Base-by-base conservation (phyloP, 2,113 vertebrate genomes). In the Alexandromys fortis region DNA sequence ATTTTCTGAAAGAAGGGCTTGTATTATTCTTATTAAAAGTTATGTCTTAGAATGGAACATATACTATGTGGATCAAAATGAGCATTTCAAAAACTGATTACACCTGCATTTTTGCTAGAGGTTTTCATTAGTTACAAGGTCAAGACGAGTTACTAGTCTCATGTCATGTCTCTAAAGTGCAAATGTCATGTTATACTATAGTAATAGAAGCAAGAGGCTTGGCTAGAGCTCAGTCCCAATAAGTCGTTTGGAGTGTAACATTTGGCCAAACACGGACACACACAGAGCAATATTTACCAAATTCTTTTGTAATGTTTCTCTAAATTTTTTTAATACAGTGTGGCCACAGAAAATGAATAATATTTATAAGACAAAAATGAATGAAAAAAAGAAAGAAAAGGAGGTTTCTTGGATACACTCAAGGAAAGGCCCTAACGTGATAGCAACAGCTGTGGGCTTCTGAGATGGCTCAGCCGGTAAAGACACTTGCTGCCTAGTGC, bases 91-190 rank as follows among this genome's bases (percentile, higher is more conserved):
- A 67, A 79, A 22, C 19, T 10, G 16, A 94, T 55, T 83, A 19
- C 63, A 75, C 73, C 65, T 88, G 6, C 28, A n/a, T n/a, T 79
- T 95, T 82, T 95, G 73, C 16, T 76, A 67, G 35, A 58, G 22
- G 35, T 78, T 78, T 89, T 91, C 30, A 58, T 89, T 77, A 90
- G 42, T 52, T 93, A 1, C 47, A 92, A 94, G 87, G 68, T 93
- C 73, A 83, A 5, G 70, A 2, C 85, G 52, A 89, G 45, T 68
- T 90, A 73, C 61, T 1, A 47, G 55, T 83, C 35, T 81, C 33
- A 13, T 5, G 3, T 93, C 38, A 1, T 21, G 58, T 58, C 86
- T n/a, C 42, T n/a, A 26, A 89, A 89, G 95, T 28, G 65, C n/a
- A 70, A 93, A 91, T 79, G 16, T 19, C 70, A 8, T 88, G 78